phyloP scores from a whole-genome alignment of 2,113 vertebrate genomes.

The Hyperoodon ampullatus region DNA sequence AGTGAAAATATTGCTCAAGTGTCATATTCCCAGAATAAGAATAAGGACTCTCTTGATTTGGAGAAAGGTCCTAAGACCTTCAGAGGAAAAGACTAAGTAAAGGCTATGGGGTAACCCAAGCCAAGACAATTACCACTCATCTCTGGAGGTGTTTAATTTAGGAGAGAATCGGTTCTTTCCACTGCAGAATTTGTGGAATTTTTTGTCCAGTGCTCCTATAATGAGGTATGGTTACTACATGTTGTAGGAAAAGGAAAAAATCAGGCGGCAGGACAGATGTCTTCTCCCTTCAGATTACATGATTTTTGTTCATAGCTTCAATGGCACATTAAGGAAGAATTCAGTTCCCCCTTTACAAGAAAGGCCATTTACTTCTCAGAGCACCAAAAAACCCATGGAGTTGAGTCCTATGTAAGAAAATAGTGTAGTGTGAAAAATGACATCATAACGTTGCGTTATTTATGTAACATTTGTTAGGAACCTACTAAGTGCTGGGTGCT shows the following conservation, averaged over 20 bases:
- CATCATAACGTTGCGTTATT: background rate
- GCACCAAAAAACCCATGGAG: background rate
- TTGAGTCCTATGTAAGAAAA: background rate
- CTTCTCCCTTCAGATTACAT: background rate
- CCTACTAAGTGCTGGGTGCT: background rate
- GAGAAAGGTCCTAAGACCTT: background rate
- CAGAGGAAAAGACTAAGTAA: background rate
- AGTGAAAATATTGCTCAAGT: background rate
- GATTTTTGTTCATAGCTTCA: background rate
- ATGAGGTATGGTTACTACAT: background rate
- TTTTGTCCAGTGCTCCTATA: background rate
- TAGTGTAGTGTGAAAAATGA: background rate
- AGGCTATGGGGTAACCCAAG: background rate
- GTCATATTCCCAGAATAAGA: constrained; percentile 23
- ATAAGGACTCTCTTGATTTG: constrained; percentile 16
- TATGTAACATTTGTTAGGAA: background rate
- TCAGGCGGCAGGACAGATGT: background rate
- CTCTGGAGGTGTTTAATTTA: background rate
- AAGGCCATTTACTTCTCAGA: background rate
- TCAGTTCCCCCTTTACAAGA: background rate
- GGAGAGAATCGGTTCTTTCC: background rate
- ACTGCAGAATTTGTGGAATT: background rate
- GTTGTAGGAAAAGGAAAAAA: background rate
- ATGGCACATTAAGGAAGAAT: background rate
- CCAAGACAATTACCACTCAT: background rate